phyloP scores from a whole-genome alignment of 2,797 vertebrate species.

The Sparidentex hasta region DNA sequence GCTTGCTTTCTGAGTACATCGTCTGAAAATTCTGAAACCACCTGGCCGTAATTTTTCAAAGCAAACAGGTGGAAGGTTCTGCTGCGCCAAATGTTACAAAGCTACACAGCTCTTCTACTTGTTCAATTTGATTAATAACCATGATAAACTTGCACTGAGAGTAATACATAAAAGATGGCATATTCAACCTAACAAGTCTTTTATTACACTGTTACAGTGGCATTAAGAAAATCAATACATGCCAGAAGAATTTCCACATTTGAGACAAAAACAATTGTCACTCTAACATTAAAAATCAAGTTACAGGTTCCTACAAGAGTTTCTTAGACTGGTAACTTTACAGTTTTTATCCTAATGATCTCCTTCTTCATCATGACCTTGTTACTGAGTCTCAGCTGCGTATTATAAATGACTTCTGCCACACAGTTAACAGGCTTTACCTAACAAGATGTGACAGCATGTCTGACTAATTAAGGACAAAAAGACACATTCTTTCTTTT shows the following conservation, averaged over 20 bases:
- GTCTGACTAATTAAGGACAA: not conserved
- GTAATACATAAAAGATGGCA: not conserved
- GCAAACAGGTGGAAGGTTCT: not conserved
- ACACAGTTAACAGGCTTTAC: not conserved
- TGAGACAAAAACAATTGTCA: not conserved
- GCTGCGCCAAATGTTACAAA: not conserved
- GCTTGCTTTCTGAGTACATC: not conserved
- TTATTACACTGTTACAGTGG: not conserved
- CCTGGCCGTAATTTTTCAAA: slow-evolving; percentile 4
- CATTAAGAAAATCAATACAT: not conserved
- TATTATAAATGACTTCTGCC: not conserved
- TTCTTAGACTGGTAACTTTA: not conserved
- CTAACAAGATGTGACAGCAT: not conserved
- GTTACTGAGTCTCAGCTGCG: not conserved
- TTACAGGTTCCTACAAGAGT: not conserved
- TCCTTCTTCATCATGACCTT: not conserved
- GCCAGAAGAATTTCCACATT: not conserved
- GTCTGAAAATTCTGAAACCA: slow-evolving; percentile 10
- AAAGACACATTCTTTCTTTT: not conserved
- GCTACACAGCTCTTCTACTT: not conserved
- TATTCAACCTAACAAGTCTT: not conserved
- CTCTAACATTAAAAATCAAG: not conserved
- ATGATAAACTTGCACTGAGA: slow-evolving; percentile 13
- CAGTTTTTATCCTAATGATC: slow-evolving; percentile 9
- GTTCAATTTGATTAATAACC: slow-evolving; percentile 26